Evolutionary conservation across 1,140 invertebrate genomes (phyloP).

Genomic region (Leptinotarsa defecta): DNA sequence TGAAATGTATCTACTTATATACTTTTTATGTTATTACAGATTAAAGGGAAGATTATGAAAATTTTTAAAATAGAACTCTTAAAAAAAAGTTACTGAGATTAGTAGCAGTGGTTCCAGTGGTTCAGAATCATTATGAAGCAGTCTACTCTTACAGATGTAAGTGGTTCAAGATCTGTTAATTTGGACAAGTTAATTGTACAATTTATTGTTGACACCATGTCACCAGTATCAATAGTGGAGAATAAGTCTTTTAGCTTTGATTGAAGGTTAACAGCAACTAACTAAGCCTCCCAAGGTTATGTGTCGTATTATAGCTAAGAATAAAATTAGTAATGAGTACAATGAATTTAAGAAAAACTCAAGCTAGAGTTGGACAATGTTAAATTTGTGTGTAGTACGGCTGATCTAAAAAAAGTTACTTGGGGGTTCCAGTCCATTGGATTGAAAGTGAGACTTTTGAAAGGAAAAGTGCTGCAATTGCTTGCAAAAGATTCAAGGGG

Average conservation of each 20-base stretch:
- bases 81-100: slow-evolving; percentile 8
- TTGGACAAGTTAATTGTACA: no score
- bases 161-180: no score
- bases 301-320: no score
- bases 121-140: not conserved
- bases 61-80: not conserved
- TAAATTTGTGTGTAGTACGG: no score
- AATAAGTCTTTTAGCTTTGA: not conserved
- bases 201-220: not conserved
- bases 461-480: no score
- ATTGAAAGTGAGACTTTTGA: no score
- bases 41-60: not conserved
- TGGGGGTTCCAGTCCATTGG: no score
- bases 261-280: not conserved
- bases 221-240: slow-evolving; percentile 1
- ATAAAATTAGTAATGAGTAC: no score
- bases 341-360: no score
- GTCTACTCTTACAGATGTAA: not conserved
- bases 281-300: not conserved
- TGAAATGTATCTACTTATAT: not conserved
- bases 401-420: no score
- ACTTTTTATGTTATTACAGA: slow-evolving; percentile 6
- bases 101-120: not conserved
- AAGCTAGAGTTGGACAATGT: no score
- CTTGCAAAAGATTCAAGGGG: no score